Conservation (phyloP, 2,888 invertebrate species). For the Melieria omissa region DNA sequence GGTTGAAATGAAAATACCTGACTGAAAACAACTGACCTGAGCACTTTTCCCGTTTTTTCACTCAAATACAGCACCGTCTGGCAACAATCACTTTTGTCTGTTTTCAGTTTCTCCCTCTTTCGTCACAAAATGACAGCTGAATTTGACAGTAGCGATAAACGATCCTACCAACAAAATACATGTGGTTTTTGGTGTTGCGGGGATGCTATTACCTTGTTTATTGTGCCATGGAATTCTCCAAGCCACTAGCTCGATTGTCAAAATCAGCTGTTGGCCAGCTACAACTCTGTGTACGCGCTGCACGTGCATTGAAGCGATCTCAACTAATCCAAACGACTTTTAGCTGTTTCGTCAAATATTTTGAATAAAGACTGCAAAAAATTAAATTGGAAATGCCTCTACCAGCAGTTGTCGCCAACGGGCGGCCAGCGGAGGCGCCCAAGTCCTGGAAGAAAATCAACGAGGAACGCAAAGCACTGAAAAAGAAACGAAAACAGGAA, state of each 20-base stretch:
- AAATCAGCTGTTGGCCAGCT: conserved; percentile 2
- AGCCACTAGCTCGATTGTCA: neutral
- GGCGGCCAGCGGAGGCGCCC: conserved; percentile 52
- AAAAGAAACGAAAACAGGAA: conserved; percentile 79
- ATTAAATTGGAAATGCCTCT: neutral
- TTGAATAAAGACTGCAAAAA: neutral
- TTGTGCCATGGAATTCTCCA: too few relatives aligned
- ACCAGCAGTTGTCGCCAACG: neutral
- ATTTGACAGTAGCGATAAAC: too few relatives aligned
- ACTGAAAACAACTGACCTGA: too few relatives aligned
- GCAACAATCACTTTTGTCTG: too few relatives aligned
- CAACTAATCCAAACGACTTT: neutral
- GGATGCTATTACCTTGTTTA: too few relatives aligned
- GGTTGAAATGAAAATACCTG: too few relatives aligned
- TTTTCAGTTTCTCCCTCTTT: too few relatives aligned
- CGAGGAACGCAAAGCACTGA: conserved; percentile 75
- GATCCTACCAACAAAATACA: too few relatives aligned
- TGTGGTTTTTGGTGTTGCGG: too few relatives aligned
- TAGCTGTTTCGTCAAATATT: neutral
- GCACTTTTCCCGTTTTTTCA: too few relatives aligned
- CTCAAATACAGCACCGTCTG: too few relatives aligned
- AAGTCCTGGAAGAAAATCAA: conserved; percentile 81
- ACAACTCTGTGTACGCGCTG: neutral
- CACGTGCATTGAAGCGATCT: conserved; percentile 28
- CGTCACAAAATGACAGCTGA: too few relatives aligned